These are phyloP conservation scores for Proterorhinus semilunaris DNA, from an alignment of 2,113 vertebrate genomes.

Conservation along the genomic window DNA sequence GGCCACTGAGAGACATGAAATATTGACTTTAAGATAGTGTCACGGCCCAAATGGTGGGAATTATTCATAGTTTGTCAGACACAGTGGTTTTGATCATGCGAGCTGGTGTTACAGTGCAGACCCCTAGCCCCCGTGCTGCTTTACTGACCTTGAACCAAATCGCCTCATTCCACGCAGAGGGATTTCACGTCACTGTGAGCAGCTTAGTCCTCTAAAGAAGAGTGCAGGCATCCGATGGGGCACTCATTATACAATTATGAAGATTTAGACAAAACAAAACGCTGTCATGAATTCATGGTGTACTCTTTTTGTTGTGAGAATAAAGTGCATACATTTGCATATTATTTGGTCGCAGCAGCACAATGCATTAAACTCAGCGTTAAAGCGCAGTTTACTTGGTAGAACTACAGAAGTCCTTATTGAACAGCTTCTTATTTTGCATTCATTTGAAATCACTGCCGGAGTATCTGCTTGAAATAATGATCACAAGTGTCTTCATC, in stretches of 20 bases:
- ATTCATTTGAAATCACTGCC: constrained; percentile 1
- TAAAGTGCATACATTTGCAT: constrained; percentile 15
- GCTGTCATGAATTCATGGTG: background rate
- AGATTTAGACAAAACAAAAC: constrained; percentile 3
- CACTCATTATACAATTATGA: background rate
- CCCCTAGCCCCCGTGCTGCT: constrained; percentile 10
- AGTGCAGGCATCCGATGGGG: background rate
- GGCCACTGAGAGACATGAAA: constrained; percentile 40
- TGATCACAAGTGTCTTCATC: constrained; percentile 18
- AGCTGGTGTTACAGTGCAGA: constrained; percentile 18
- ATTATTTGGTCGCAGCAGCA: background rate
- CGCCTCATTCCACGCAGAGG: constrained; percentile 25
- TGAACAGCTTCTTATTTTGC: background rate
- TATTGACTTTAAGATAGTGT: constrained; percentile 42
- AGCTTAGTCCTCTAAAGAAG: constrained; percentile 16
- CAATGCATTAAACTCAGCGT: background rate
- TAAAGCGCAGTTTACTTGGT: constrained; percentile 1
- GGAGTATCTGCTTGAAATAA: constrained; percentile 14
- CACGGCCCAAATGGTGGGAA: constrained; percentile 28
- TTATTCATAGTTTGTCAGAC: constrained; percentile 49
- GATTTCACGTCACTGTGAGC: constrained; percentile 14
- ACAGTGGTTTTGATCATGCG: constrained; percentile 37
- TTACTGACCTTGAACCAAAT: constrained; percentile 32
- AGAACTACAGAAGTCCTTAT: background rate
- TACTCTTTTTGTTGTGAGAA: background rate